Base-by-base conservation (phyloP, 1,140 invertebrate species). In the Drosophila nikananu region DNA sequence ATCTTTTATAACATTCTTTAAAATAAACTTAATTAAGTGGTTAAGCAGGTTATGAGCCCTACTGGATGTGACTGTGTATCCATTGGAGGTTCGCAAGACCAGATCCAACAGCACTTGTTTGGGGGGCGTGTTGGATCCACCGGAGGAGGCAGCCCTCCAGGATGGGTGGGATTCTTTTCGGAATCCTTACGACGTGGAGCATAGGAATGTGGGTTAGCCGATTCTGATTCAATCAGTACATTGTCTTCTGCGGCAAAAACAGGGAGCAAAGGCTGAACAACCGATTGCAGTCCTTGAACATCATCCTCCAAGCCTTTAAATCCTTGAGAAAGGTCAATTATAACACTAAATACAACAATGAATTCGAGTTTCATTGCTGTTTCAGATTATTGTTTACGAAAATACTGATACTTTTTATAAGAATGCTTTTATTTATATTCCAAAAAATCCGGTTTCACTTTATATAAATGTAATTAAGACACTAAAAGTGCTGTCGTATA, bases 401-500 rank as follows among this genome's bases (percentile, higher is more conserved):
- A 48, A 30, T 78, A 82, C 64, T 82, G 52, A 75, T 78, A 46
- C 10, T 57, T 25, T 19, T 15, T 12, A 13, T 23, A 7, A 13
- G 17, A 64, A 8, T 1, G 9, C 1, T 19, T 1, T 1, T 51
- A 62, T 82, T 52, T 82, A 82, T 82, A 78, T 35, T 44, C 8
- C 10, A 19, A 12, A 23, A n/a, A n/a, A 2, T n/a, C 7, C 2
- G 6, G 4, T 5, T 61, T 21, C 1, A 25, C 6, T 44, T 61
- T 21, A 23, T 25, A 23, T 32, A 4, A 15, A 44, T 12, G 17
- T 32, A 62, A 61, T 61, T 65, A 44, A 8, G 6, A 21, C 13
- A 15, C 30, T 7, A 37, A 15, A 12, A 39, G 7, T 30, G 23
- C 9, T 49, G 5, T 27, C 10, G 1, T 23, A 10, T 39, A 21